Evolutionary conservation across 2,797 vertebrate genomes (phyloP), one percentile per base, ranked within the genome.

Genomic region (Cyclopterus lumpus): DNA sequence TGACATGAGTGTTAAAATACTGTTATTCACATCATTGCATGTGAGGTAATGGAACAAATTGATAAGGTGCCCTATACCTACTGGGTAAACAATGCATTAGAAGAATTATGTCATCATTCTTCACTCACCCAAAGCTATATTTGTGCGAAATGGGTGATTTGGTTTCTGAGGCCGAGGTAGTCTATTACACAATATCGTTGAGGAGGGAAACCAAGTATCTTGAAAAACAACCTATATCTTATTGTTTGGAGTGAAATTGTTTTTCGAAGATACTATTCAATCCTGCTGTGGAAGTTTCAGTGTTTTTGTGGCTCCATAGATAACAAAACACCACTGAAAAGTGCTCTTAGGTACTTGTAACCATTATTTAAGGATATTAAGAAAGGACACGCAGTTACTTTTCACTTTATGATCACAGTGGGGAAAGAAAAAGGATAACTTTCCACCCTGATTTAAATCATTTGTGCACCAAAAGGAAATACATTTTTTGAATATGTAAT

Each of bases 31-130:
- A 85, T 84, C 76, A 83, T 82, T 90, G 82, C 77, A 85, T 91
- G 76, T 87, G 85, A 88, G 82, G 90, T 89, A 90, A 87, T 91
- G 82, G 88, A 87, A 88, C 86, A 86, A n/a, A 91, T 75, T 91
- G 84, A 84, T 85, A 84, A 81, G 81, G 60, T 83, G 72, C 73
- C 64, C 40, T n/a, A 55, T 48, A 55, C 67, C 75, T 54, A 30
- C 71, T 59, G 30, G 62, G 74, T 81, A 89, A 90, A 90, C 79
- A 90, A 74, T 67, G 68, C 77, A 82, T 73, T 78, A 75, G 68
- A 81, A 80, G 69, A 84, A 60, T 65, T 76, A 70, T 81, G 65
- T 77, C 75, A 85, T 81, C 80, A 77, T 80, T 73, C 77, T 46
- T 81, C 22, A 70, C 64, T 69, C 60, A 59, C 70, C 44, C 48